These are phyloP conservation scores for Mesochorus sp. DNA, from an alignment of 2,888 invertebrate genomes.

Conservation along the genomic window DNA sequence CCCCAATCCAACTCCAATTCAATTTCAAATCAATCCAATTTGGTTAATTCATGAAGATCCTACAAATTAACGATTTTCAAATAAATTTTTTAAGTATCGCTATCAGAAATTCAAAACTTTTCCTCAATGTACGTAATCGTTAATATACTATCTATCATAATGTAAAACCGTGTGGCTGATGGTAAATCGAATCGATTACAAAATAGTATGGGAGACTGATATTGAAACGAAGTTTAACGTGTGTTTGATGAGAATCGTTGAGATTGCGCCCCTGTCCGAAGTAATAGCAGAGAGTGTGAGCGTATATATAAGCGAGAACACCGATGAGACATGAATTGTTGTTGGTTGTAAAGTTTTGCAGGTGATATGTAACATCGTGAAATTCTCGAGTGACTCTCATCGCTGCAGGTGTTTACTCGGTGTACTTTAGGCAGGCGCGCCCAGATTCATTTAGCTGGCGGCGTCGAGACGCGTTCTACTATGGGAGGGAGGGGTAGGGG, in stretches of 20 bases:
- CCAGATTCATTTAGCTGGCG: constrained; percentile 49
- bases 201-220: neutral
- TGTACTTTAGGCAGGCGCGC: constrained; percentile 5
- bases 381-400: constrained; percentile 33
- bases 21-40: too few species aligned
- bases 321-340: constrained; percentile 42
- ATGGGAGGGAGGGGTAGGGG: too few species aligned
- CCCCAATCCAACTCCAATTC: too few species aligned
- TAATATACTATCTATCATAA: too few species aligned
- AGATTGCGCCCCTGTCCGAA: neutral
- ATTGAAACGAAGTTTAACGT: neutral
- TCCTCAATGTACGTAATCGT: too few species aligned
- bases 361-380: constrained; percentile 43
- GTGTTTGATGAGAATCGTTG: neutral
- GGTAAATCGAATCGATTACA: neutral
- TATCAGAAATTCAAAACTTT: too few species aligned
- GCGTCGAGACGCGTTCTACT: constrained; percentile 41
- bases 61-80: too few species aligned
- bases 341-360: constrained; percentile 46
- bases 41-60: too few species aligned
- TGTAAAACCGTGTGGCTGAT: neutral
- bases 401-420: neutral
- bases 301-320: too few species aligned
- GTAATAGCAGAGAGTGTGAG: constrained; percentile 8
- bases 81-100: too few species aligned